Base-by-base conservation (phyloP, 2,113 vertebrate species). In the Machaerirhynchus nigripectus region DNA sequence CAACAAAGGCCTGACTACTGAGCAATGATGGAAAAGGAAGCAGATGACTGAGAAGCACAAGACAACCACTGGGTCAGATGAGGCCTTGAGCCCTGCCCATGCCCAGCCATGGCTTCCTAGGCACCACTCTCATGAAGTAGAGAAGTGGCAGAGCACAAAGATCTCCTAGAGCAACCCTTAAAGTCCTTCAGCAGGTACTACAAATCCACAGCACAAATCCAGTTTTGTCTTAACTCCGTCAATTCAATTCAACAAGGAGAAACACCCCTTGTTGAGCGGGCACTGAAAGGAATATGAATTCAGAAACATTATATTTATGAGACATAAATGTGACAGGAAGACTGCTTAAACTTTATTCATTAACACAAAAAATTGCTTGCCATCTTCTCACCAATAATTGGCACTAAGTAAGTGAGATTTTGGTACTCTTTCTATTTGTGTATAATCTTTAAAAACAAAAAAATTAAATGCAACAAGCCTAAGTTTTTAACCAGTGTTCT, bases 311-410 rank as follows among this genome's bases (percentile, higher is more conserved):
- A 9, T 46, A 84, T 89, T 75, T 91, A 69, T 76, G 69, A 95
- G 28, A 60, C 47, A 84, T 23, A 90, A 94, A 89, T 55, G 40
- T 56, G 42, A 78, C 63, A 82, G 65, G 30, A 87, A 95, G 39
- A 56, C 55, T 89, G 59, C 33, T 91, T 88, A 73, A 87, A 87
- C 40, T 79, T 91, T 70, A 77, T 77, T 79, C 79, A 82, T 91
- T 87, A 91, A 56, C 86, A 90, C 11, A 37, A 92, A 90, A 83
- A 82, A 68, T 52, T 19, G 7, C 61, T 83, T 88, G 40, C 33
- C 87, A 92, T 83, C 67, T 86, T 87, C 87, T 71, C 85, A 89
- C 33, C 70, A 87, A 84, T 81, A 96, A 93, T 2, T 86, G 79
- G 28, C 75, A 94, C 46, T 88, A 79, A 84, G 49, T 28, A 93